Base-by-base conservation (phyloP, 2,797 vertebrate species). In the Anolis apletophallus region DNA sequence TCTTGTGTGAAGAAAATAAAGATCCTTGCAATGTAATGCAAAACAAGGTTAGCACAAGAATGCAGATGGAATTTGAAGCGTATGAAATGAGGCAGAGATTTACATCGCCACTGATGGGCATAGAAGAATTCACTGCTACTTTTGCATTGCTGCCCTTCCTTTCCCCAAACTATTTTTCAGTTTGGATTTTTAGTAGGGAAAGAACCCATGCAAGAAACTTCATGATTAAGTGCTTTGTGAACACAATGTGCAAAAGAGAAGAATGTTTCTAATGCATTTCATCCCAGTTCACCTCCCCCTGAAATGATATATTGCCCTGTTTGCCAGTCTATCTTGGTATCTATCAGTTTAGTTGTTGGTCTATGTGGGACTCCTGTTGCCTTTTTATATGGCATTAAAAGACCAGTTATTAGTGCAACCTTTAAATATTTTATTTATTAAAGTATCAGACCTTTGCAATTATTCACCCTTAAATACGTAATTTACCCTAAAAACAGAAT, bases 391-490 rank as follows among this genome's bases (percentile, higher is more conserved):
- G 21, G 40, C 78, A 74, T 73, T 36, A 16, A 3, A 57, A 83
- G 32, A 26, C 69, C 4, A 40, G 57, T 52, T 79, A 21, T 84
- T 78, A 32, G 8, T 26, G 11, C 54, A 36, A 10, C 46, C 19
- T 78, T 78, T n/a, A 17, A 79, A 57, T 81, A 86, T 64, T 83
- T 64, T 57, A 57, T 74, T 54, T 75, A 81, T 81, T 81, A 67
- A 86, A 68, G 17, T 72, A 75, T 55, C 40, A 64, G 72, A 86
- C 5, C 40, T 34, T 21, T 61, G 10, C 78, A 68, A 69, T 78
- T 78, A 74, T 54, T 29, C 32, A 74, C 46, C 52, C 50, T 26
- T 81, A 23, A 74, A 81, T 40, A 79, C n/a, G 26, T n/a, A n/a
- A 55, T 34, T 11, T 13, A 55, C 54, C 55, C 57, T 32, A 72